Base-by-base conservation (phyloP, 2,113 vertebrate genomes). In the Dinomys branickii region DNA sequence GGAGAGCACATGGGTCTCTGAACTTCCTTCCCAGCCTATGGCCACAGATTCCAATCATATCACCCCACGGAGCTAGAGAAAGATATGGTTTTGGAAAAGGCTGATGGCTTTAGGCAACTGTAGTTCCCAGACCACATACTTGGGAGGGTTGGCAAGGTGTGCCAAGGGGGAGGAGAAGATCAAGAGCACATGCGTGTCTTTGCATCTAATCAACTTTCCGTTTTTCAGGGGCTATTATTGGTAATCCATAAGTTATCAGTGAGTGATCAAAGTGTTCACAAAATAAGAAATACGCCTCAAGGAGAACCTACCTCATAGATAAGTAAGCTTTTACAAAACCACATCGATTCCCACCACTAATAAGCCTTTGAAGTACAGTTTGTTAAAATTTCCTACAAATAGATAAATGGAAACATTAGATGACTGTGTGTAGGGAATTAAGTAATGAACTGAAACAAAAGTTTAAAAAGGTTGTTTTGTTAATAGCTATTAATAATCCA, bases 401-500 rank as follows among this genome's bases (percentile, higher is more conserved):
- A 81, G 93, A 80, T 96, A 67, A 80, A 93, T 96, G 30, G 87
- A 93, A 90, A 82, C 90, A 96, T 82, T 41, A 67, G 47, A 50
- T 54, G 67, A 54, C 73, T 69, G 35, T 54, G 17, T n/a, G 20
- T 77, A 73, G 84, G 85, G 96, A 92, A 85, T 58, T 28, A 75
- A 88, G 19, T 52, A 54, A 91, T 91, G 52, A 94, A 91, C 13
- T 56, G 69, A 89, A 82, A 41, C 38, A 65, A 26, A 96, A 95
- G 81, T 35, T 41, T 52, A 88, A 88, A 89, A 80, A 38, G 75
- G 56, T 92, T 20, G 85, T 71, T 97, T 97, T 95, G 97, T 92
- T 95, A 97, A 96, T 93, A 47, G 80, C 91, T 92, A 95, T 94
- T 92, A 97, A 97, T 95, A 96, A 96, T 93, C 93, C 28, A n/a